Conservation (phyloP, 2,797 vertebrate genomes). For the Leuciscus waleckii region DNA sequence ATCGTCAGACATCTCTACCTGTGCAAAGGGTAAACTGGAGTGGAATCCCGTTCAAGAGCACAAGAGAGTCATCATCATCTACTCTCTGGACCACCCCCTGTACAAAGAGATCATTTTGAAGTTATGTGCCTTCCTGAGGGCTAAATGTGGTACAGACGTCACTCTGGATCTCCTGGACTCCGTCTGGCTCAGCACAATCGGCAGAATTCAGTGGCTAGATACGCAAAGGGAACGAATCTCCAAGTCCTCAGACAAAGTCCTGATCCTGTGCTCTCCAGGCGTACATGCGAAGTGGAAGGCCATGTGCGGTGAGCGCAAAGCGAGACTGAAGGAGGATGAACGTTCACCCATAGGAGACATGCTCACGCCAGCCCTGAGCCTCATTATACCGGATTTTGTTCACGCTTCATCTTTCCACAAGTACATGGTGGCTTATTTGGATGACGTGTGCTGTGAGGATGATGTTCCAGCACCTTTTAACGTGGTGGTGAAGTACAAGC, state of each 20-base stretch:
- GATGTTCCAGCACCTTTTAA: slow-evolving; percentile 89
- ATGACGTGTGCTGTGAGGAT: slow-evolving; percentile 78
- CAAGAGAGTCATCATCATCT: slow-evolving; percentile 87
- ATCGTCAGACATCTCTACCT: slow-evolving; percentile 9
- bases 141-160: slow-evolving; percentile 87
- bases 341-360: slow-evolving; percentile 82
- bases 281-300: slow-evolving; percentile 92
- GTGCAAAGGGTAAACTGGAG: not conserved
- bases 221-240: slow-evolving; percentile 85
- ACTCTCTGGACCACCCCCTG: slow-evolving; percentile 89
- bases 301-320: slow-evolving; percentile 79
- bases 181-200: slow-evolving; percentile 80
- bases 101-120: slow-evolving; percentile 89
- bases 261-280: slow-evolving; percentile 90
- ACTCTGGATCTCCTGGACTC: slow-evolving; percentile 88
- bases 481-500: slow-evolving; percentile 83
- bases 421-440: slow-evolving; percentile 92
- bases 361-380: slow-evolving; percentile 87
- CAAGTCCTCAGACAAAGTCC: slow-evolving; percentile 85
- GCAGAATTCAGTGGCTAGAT: slow-evolving; percentile 87
- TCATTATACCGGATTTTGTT: slow-evolving; percentile 88
- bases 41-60: slow-evolving; percentile 53
- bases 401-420: slow-evolving; percentile 83
- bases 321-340: slow-evolving; percentile 84
- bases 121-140: slow-evolving; percentile 87